Evolutionary conservation across 2,888 invertebrate genomes (phyloP).

Genomic region (Anodontia alba): DNA sequence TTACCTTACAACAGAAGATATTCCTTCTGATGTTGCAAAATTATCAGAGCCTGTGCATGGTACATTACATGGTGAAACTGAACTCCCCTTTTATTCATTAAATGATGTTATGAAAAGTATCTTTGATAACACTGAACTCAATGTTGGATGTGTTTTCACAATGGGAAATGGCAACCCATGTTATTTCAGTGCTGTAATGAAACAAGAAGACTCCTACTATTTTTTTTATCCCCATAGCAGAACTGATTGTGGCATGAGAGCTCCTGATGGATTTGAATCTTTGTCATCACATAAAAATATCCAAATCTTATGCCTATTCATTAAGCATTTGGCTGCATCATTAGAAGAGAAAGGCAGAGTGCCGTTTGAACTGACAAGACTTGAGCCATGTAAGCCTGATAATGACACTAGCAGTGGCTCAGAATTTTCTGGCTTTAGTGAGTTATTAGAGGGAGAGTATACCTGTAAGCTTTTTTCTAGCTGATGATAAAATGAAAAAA

Average conservation of each 20-base stretch:
- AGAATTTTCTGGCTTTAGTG: neutral
- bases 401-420: neutral
- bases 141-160: neutral
- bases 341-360: neutral
- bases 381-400: neutral
- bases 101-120: neutral
- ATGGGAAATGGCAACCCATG: neutral
- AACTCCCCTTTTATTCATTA: neutral
- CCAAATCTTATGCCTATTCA: neutral
- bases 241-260: neutral
- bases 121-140: neutral
- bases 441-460: neutral
- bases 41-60: neutral
- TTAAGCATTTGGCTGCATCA: neutral
- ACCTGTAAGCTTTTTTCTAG: neutral
- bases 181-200: neutral
- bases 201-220: neutral
- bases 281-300: neutral
- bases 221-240: neutral
- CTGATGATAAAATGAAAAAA: neutral
- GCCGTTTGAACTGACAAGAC: neutral
- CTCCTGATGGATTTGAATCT: neutral
- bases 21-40: neutral
- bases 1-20: neutral
- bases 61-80: neutral